Conservation (phyloP, 1,140 invertebrate genomes). For the Homarus americanus region DNA sequence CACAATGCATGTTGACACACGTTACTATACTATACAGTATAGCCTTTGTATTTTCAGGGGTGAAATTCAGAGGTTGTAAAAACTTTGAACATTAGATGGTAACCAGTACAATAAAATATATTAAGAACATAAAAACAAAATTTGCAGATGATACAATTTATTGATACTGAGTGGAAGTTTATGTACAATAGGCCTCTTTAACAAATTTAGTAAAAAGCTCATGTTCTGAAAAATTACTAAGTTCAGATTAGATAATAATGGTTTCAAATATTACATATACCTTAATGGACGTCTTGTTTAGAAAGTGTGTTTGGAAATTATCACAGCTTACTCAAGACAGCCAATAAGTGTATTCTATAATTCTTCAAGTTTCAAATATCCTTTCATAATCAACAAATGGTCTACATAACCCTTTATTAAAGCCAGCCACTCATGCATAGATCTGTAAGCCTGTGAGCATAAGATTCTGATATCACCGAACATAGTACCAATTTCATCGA, state of each 20-base stretch:
- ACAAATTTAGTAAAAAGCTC: constrained; percentile 10
- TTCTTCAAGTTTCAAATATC: neutral
- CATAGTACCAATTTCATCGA: neutral
- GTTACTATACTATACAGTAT: too few relatives aligned
- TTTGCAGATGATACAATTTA: constrained; percentile 62
- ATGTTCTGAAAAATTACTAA: neutral
- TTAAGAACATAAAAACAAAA: neutral
- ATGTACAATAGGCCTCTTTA: constrained; percentile 44
- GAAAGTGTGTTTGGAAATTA: constrained; percentile 6
- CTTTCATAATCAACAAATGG: neutral
- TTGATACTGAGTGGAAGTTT: constrained; percentile 61
- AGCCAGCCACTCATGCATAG: constrained; percentile 29
- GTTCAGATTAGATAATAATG: neutral
- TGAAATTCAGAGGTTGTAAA: too few relatives aligned
- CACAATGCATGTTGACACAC: too few relatives aligned
- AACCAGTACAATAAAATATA: neutral
- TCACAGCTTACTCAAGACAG: constrained; percentile 20
- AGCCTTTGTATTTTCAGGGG: too few relatives aligned
- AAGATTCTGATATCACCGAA: neutral
- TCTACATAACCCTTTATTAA: constrained; percentile 1
- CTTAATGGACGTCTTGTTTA: constrained; percentile 42
- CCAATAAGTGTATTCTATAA: constrained; percentile 4
- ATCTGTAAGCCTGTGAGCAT: constrained; percentile 26
- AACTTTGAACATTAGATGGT: too few relatives aligned
- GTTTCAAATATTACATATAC: constrained; percentile 11